Base-by-base conservation (phyloP, 2,113 vertebrate genomes). In the Mungos mungo region DNA sequence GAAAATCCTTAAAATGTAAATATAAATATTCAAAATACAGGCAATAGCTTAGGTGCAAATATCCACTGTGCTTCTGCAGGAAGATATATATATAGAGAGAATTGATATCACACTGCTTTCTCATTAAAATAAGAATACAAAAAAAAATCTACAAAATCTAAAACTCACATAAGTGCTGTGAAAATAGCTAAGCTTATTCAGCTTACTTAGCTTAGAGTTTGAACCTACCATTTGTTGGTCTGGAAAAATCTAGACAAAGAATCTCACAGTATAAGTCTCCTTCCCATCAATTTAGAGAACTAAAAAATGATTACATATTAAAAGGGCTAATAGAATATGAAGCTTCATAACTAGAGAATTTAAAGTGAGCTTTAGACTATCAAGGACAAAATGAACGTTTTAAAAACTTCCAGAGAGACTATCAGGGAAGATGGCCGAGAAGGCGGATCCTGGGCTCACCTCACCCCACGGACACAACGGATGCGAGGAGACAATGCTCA, bases 1-100 rank as follows among this genome's bases (percentile, higher is more conserved):
- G 19, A 65, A 93, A 93, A 85, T 54, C n/a, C 71, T 85, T 57
- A 38, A 93, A 93, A 65, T 66, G 57, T 74, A 85, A 93, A 45
- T 45, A 7, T 31, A 74, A 76, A 47, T 27, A 21, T 66, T 77
- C 27, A 93, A 85, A 86, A 68, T n/a, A 13, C 16, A 47, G 47
- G 31, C 63, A 85, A 19, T 1, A 60, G 25, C 25, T 60, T 35
- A 31, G 50, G 77, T 52, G 65, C 13, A 41, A 68, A 35, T 57
- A 77, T 14, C 31, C 38, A 79, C 31, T 45, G 16, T 85, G 15
- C 6, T 31, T 88, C 31, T 85, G 25, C 23, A 47, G 45, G 45
- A 47, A 47, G 7, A 47, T 47, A 47, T 47, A 47, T 47, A 47
- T 47, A 47, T 47, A 54, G 5, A 54, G 16, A 54, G 54, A 57